Evolutionary conservation across 2,888 invertebrate species (phyloP).

Genomic region (Caenorhabditis imperialis): DNA sequence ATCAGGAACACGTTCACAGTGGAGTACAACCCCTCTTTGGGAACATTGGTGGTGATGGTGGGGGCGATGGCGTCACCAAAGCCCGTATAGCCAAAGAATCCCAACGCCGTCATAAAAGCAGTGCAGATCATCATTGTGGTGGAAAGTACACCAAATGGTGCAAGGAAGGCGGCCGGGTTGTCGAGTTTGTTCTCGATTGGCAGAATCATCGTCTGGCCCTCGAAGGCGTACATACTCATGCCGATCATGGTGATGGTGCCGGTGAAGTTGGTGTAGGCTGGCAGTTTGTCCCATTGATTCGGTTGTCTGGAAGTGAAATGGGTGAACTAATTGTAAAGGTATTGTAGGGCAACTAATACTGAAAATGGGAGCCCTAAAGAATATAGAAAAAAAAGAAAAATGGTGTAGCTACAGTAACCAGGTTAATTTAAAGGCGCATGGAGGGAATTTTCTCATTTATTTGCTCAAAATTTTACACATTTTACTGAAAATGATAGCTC

Average conservation of each 20-base stretch:
- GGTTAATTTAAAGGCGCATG: no score
- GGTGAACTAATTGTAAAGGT: no score
- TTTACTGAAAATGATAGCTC: no score
- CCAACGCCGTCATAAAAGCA: conserved; percentile 73
- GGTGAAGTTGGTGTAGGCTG: conserved; percentile 74
- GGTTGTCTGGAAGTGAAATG: conserved; percentile 65
- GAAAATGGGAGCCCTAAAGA: no score
- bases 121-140: conserved; percentile 78
- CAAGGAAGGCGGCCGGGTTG: conserved; percentile 76
- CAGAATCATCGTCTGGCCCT: conserved; percentile 78
- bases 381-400: no score
- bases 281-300: conserved; percentile 74
- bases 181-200: conserved; percentile 78
- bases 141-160: conserved; percentile 76
- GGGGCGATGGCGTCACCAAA: conserved; percentile 72
- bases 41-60: conserved; percentile 77
- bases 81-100: conserved; percentile 78
- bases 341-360: no score
- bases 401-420: no score
- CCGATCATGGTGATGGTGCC: conserved; percentile 77
- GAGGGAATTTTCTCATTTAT: no score
- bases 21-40: conserved; percentile 75
- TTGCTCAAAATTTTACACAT: no score
- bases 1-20: conserved; percentile 76
- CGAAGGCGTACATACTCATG: conserved; percentile 78